These are phyloP conservation scores for Drosophila bocqueti DNA, from an alignment of 1,140 invertebrate species.

Conservation along the genomic window DNA sequence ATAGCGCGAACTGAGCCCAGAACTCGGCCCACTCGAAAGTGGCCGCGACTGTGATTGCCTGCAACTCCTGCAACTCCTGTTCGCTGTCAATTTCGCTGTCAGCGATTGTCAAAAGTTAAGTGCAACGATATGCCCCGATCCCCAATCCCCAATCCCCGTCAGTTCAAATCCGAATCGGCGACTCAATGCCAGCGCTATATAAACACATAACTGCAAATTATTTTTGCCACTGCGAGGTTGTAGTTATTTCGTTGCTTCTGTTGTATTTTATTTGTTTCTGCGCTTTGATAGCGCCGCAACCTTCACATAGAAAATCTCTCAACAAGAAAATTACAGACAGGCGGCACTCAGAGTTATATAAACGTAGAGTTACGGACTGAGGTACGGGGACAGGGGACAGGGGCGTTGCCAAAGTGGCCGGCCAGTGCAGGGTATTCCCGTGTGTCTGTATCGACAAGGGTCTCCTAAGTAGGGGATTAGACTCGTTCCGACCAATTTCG, in stretches of 20 bases:
- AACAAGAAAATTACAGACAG: slow-evolving; percentile 81
- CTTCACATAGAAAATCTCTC: slow-evolving; percentile 85
- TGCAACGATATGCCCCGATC: slow-evolving; percentile 36
- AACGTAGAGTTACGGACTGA: background rate
- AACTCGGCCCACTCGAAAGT: slow-evolving; percentile 45
- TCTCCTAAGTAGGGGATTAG: slow-evolving; percentile 62
- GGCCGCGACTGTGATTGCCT: slow-evolving; percentile 23
- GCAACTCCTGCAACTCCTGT: slow-evolving; percentile 34
- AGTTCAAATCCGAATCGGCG: slow-evolving; percentile 6
- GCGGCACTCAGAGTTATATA: slow-evolving; percentile 30
- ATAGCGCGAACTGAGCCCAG: slow-evolving; percentile 65
- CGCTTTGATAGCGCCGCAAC: slow-evolving; percentile 65
- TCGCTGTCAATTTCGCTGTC: slow-evolving; percentile 63
- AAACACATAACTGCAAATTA: slow-evolving; percentile 79
- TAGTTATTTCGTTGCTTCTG: slow-evolving; percentile 24
- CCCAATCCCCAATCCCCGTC: slow-evolving; percentile 2
- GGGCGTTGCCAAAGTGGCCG: slow-evolving; percentile 27
- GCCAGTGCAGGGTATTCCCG: slow-evolving; percentile 28
- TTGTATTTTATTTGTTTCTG: slow-evolving; percentile 23
- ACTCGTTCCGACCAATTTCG: slow-evolving; percentile 38
- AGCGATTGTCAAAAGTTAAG: slow-evolving; percentile 79
- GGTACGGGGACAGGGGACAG: slow-evolving; percentile 6
- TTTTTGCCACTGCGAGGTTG: slow-evolving; percentile 71
- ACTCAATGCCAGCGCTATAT: slow-evolving; percentile 72
- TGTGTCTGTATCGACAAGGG: slow-evolving; percentile 15